These are phyloP conservation scores for Junonia oenone DNA, from an alignment of 2,888 invertebrate genomes.

Conservation along the genomic window DNA sequence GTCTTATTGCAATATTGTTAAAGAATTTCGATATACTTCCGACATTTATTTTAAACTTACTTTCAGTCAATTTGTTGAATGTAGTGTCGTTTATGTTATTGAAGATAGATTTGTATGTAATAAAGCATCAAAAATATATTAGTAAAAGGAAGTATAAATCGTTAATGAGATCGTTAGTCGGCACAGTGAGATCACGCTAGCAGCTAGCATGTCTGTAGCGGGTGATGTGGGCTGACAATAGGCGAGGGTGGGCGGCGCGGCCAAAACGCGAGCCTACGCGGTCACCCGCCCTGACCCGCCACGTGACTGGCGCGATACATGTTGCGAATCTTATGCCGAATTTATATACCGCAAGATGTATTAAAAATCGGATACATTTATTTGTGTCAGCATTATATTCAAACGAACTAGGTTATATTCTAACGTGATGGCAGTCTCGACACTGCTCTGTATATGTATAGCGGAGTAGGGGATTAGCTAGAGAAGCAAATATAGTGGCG, in stretches of 20 bases:
- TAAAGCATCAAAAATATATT: slow-evolving; percentile 4
- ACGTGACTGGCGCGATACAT: slow-evolving; percentile 6
- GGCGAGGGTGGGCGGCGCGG: slow-evolving; percentile 53
- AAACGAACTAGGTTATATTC: too few species aligned
- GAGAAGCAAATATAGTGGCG: too few species aligned
- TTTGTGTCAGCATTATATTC: background rate
- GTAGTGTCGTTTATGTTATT: background rate
- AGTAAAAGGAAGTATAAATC: slow-evolving; percentile 27
- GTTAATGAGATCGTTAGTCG: slow-evolving; percentile 48
- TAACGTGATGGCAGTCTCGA: too few species aligned
- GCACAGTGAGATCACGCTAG: slow-evolving; percentile 61
- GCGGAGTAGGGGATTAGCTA: too few species aligned
- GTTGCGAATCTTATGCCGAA: slow-evolving; percentile 5
- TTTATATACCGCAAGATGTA: too few species aligned
- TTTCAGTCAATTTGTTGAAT: background rate
- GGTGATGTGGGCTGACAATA: slow-evolving; percentile 70
- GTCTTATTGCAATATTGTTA: background rate
- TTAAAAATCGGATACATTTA: too few species aligned
- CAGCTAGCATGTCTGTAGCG: slow-evolving; percentile 50
- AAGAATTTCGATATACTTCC: background rate
- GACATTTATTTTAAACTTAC: background rate
- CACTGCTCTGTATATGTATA: too few species aligned
- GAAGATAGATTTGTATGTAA: background rate
- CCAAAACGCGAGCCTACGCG: slow-evolving; percentile 67
- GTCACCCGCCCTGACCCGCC: slow-evolving; percentile 19